Percentiles rank a stretch among this genome's conserved stretches.
These are phyloP conservation scores for Hymenopus coronatus DNA, from an alignment of 2,888 invertebrate genomes.

Conservation along the genomic window DNA sequence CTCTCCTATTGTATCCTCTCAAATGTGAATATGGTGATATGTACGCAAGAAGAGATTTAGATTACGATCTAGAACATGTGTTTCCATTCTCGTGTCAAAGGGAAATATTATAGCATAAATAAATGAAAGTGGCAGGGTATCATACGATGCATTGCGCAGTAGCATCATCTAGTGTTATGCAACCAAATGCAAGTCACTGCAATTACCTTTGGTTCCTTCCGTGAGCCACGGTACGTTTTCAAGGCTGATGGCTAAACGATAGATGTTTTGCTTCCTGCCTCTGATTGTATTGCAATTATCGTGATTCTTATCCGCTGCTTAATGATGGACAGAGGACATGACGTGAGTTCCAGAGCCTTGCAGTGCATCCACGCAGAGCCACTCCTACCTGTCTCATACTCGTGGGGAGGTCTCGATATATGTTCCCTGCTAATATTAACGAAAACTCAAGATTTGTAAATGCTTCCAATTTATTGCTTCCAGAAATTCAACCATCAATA, in stretches of 20 bases:
- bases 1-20: no score
- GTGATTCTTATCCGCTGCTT: not conserved
- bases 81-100: not conserved
- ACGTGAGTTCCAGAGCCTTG: no score
- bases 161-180: not conserved
- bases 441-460: no score
- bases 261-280: not conserved
- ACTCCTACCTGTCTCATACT: no score
- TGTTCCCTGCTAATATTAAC: no score
- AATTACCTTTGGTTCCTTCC: not conserved
- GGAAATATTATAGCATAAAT: not conserved
- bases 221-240: not conserved
- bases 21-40: no score
- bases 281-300: not conserved
- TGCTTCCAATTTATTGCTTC: no score
- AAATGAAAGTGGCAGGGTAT: not conserved
- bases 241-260: constrained; percentile 9
- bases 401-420: no score
- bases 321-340: not conserved
- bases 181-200: not conserved
- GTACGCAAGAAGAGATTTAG: not conserved
- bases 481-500: no score
- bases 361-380: not conserved
- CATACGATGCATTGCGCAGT: not conserved
- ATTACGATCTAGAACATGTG: not conserved